phyloP scores from a whole-genome alignment of 2,113 vertebrate species.

The Brachionichthys hirsutus region DNA sequence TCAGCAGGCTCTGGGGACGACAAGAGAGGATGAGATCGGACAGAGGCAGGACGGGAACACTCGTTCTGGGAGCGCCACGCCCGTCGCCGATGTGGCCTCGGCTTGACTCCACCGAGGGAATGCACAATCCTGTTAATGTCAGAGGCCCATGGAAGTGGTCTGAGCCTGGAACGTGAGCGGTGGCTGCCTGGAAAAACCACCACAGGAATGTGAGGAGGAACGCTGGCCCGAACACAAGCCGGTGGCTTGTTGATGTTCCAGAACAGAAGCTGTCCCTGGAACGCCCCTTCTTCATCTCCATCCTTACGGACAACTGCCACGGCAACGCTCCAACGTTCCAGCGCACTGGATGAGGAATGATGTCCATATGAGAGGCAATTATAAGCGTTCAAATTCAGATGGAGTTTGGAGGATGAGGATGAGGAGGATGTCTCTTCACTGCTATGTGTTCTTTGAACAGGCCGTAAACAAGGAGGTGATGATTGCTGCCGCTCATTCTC shows the following conservation, averaged over 20 bases:
- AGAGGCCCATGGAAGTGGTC: slow-evolving; percentile 20
- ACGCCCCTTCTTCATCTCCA: slow-evolving; percentile 19
- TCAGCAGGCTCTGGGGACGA: slow-evolving; percentile 89
- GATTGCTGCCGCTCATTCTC: slow-evolving; percentile 48
- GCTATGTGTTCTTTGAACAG: slow-evolving; percentile 40
- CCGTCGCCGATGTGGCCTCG: slow-evolving; percentile 4
- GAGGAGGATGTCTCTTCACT: slow-evolving; percentile 36
- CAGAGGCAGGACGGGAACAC: not conserved
- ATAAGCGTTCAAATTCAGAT: slow-evolving; percentile 7
- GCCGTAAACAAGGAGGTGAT: slow-evolving; percentile 43
- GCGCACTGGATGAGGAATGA: slow-evolving; percentile 5
- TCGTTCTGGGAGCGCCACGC: not conserved
- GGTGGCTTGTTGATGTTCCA: slow-evolving; percentile 29
- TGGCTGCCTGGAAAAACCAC: not conserved
- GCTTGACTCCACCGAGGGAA: slow-evolving; percentile 5
- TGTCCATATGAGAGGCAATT: not conserved
- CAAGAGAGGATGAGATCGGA: not conserved
- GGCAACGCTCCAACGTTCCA: not conserved
- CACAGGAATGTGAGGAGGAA: slow-evolving; percentile 4
- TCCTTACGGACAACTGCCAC: not conserved
- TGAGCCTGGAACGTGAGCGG: not conserved
- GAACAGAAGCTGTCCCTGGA: slow-evolving; percentile 40
- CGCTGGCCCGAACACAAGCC: not conserved
- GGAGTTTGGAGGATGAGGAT: not conserved
- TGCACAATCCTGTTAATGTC: slow-evolving; percentile 27